Conservation (phyloP, 2,888 invertebrate genomes). For the Zhengitettix transpicula region DNA sequence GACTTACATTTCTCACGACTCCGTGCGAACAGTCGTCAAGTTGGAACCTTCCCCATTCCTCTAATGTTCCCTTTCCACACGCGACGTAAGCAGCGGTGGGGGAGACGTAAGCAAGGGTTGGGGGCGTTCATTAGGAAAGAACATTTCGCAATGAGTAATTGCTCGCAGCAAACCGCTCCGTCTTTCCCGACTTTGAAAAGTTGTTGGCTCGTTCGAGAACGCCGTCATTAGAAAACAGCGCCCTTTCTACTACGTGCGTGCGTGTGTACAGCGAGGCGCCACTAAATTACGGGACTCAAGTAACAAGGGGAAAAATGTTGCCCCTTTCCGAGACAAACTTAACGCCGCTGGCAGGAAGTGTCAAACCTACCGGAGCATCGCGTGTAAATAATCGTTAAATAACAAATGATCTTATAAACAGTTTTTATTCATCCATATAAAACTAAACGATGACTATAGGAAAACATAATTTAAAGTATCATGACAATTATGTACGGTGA, state of each 20-base stretch:
- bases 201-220: conserved; percentile 6
- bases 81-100: no score
- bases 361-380: no score
- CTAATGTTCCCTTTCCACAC: neutral
- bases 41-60: neutral
- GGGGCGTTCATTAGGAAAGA: conserved; percentile 13
- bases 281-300: no score
- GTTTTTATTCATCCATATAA: no score
- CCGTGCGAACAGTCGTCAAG: neutral
- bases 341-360: no score
- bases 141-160: conserved; percentile 13
- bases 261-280: neutral
- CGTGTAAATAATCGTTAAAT: no score
- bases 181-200: conserved; percentile 12
- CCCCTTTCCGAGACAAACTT: no score
- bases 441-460: no score
- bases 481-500: no score
- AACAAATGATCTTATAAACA: no score
- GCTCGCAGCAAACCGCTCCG: conserved; percentile 3
- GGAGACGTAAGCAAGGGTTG: neutral
- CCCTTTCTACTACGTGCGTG: neutral
- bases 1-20: conserved; percentile 25
- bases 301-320: no score
- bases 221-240: conserved; percentile 6
- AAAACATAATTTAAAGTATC: no score